These are phyloP conservation scores for Leptinotarsa juncta DNA, from an alignment of 2,888 invertebrate species.

Conservation along the genomic window DNA sequence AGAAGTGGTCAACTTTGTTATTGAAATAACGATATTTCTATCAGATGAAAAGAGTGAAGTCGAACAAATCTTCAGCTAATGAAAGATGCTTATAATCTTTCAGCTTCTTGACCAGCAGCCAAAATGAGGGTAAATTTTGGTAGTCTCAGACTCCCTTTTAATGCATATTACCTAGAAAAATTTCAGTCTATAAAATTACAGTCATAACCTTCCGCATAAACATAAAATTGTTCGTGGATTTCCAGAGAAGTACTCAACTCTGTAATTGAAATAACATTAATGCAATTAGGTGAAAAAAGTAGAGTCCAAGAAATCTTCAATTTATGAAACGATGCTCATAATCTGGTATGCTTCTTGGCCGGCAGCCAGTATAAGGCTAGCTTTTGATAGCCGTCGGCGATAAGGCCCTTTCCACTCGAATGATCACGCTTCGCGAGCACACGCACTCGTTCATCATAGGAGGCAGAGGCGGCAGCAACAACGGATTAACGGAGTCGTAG, in stretches of 20 bases:
- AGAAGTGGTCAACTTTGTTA: neutral
- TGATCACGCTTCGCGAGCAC: conserved; percentile 50
- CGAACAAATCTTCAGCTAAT: neutral
- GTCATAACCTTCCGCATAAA: neutral
- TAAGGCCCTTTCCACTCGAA: conserved; percentile 53
- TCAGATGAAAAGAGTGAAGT: neutral
- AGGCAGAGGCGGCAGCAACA: conserved; percentile 31
- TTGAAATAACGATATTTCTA: neutral
- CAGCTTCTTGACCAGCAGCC: conserved; percentile 56
- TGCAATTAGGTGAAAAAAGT: conserved; percentile 6
- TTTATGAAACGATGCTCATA: conserved; percentile 16
- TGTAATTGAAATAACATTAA: conserved; percentile 1
- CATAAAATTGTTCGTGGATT: neutral
- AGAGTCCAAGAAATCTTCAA: conserved; percentile 2
- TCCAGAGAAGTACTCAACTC: neutral
- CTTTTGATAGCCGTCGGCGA: conserved; percentile 50
- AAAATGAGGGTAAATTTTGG: conserved; percentile 40
- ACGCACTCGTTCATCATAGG: conserved; percentile 49
- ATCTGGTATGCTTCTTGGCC: conserved; percentile 51
- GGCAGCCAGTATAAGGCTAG: conserved; percentile 49
- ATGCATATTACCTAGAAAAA: no score
- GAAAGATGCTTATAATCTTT: conserved; percentile 12
- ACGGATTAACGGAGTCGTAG: conserved; percentile 21
- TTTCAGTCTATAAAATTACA: no score
- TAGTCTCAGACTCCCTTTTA: conserved; percentile 33